These are phyloP conservation scores for Turdus rufiventris DNA, from an alignment of 2,113 vertebrate genomes.

Conservation along the genomic window DNA sequence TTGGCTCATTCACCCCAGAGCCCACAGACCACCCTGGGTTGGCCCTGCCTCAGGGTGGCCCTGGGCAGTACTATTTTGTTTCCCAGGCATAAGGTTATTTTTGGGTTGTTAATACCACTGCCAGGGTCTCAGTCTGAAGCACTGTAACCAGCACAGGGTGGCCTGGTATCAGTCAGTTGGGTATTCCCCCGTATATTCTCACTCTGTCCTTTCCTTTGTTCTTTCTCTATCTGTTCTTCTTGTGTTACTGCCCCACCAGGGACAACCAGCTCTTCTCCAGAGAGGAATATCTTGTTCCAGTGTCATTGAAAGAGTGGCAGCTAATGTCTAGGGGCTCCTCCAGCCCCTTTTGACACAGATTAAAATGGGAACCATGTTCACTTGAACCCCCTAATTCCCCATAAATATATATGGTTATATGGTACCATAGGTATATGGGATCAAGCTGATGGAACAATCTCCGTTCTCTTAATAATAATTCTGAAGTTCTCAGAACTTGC, in stretches of 20 bases:
- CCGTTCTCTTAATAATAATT: neutral
- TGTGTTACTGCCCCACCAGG: neutral
- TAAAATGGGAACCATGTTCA: neutral
- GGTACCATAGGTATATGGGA: neutral
- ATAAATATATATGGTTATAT: neutral
- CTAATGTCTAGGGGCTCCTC: neutral
- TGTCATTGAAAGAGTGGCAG: neutral
- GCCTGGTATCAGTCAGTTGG: neutral
- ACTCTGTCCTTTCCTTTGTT: neutral
- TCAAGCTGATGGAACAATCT: neutral
- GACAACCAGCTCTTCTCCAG: neutral
- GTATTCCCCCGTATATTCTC: neutral
- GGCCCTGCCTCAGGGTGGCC: neutral
- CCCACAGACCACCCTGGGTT: rapidly evolving
- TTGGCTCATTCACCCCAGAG: neutral
- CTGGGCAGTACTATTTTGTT: neutral
- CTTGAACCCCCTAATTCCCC: neutral
- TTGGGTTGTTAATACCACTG: neutral
- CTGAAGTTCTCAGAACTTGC: neutral
- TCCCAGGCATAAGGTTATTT: neutral
- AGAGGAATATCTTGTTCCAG: neutral
- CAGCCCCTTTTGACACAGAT: neutral
- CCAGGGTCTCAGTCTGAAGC: neutral
- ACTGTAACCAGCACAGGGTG: neutral
- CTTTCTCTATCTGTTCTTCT: neutral